A percentile compares a stretch with the other conserved stretches of the same genome.
phyloP scores from a whole-genome alignment of 2,113 vertebrate genomes.

The Crotalus viridis region DNA sequence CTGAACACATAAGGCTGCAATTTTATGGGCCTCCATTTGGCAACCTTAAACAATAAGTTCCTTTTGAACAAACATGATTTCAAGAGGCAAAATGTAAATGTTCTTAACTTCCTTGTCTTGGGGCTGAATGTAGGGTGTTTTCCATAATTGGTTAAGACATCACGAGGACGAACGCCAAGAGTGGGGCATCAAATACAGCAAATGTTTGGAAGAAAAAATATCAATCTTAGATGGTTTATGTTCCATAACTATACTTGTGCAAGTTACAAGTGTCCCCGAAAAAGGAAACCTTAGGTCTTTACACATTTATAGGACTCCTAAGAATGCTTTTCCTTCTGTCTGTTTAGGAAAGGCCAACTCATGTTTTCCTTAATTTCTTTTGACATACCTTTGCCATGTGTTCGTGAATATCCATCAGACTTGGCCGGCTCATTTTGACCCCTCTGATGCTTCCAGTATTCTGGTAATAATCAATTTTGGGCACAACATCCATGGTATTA shows the following conservation, averaged over 20 bases:
- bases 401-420: slow-evolving; percentile 92
- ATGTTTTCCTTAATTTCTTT: not conserved
- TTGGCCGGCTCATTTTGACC: slow-evolving; percentile 83
- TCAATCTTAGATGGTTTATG: not conserved
- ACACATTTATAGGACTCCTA: not conserved
- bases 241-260: not conserved
- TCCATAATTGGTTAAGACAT: not conserved
- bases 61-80: not conserved
- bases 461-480: slow-evolving; percentile 92
- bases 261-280: not conserved
- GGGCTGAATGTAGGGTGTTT: not conserved
- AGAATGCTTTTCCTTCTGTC: not conserved
- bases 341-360: not conserved
- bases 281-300: not conserved
- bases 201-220: not conserved
- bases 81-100: no score
- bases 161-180: no score
- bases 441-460: slow-evolving; percentile 91
- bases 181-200: not conserved
- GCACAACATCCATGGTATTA: slow-evolving; percentile 89
- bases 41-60: not conserved
- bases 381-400: slow-evolving; percentile 89
- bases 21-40: not conserved
- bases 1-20: not conserved
- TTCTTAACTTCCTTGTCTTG: not conserved